These are phyloP conservation scores for Iphiclides podalirius DNA, from an alignment of 2,888 invertebrate genomes.

Conservation along the genomic window DNA sequence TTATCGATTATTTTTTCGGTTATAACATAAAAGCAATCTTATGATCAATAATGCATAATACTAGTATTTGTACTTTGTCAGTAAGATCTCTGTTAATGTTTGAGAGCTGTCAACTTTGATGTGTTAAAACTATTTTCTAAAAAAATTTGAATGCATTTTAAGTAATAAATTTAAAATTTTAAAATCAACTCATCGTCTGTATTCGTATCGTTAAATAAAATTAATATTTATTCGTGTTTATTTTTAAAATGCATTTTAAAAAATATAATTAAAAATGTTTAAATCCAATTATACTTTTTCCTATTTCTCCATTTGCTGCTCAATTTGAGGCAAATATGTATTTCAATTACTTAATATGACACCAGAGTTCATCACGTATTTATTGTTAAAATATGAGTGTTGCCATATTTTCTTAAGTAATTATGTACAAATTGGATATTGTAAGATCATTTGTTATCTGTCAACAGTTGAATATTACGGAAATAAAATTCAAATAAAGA, in stretches of 20 bases:
- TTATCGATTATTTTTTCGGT: conserved; percentile 44
- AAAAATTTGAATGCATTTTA: conserved; percentile 31
- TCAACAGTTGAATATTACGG: conserved; percentile 80
- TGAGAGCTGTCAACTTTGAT: conserved; percentile 36
- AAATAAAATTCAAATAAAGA: conserved; percentile 72
- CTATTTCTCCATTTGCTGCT: conserved; percentile 12
- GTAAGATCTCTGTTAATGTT: conserved; percentile 35
- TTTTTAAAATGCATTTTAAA: conserved; percentile 14
- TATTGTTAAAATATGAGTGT: conserved; percentile 78
- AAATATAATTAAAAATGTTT: conserved; percentile 24
- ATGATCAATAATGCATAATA: conserved; percentile 47
- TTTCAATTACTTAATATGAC: conserved; percentile 24
- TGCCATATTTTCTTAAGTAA: conserved; percentile 80
- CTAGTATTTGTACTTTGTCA: conserved; percentile 34
- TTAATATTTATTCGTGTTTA: not conserved
- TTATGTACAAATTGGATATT: conserved; percentile 79
- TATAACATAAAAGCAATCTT: conserved; percentile 49
- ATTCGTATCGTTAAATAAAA: not conserved
- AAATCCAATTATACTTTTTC: conserved; percentile 1
- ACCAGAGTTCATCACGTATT: conserved; percentile 49
- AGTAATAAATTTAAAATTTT: not conserved
- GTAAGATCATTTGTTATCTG: conserved; percentile 80
- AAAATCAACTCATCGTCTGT: not conserved
- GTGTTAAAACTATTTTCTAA: conserved; percentile 28
- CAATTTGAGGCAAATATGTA: conserved; percentile 7